These are phyloP conservation scores for Peribatodes rhomboidaria DNA, from an alignment of 2,888 invertebrate genomes.

Conservation along the genomic window DNA sequence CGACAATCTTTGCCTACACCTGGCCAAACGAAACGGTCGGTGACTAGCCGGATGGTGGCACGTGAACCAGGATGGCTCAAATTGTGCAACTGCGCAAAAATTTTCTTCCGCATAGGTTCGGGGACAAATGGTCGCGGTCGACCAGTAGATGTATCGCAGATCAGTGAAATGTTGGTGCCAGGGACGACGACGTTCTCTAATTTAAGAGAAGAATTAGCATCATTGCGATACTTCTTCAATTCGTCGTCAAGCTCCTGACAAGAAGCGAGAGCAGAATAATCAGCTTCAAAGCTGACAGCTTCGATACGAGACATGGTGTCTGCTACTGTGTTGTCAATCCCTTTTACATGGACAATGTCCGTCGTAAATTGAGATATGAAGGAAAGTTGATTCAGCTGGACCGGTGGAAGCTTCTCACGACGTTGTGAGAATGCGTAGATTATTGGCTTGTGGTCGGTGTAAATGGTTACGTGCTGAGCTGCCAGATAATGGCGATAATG, in stretches of 20 bases:
- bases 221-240: background rate
- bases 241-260: constrained; percentile 8
- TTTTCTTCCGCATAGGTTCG: constrained; percentile 11
- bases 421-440: constrained; percentile 6
- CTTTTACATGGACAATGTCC: constrained; percentile 37
- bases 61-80: constrained; percentile 30
- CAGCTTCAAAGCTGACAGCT: constrained; percentile 25
- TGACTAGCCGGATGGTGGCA: constrained; percentile 9
- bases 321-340: constrained; percentile 36
- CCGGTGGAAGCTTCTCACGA: constrained; percentile 32
- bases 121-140: constrained; percentile 31
- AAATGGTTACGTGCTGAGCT: constrained; percentile 14
- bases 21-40: constrained; percentile 26
- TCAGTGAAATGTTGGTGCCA: constrained; percentile 2
- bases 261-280: constrained; percentile 6
- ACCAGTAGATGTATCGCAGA: constrained; percentile 21
- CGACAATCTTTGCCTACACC: constrained; percentile 14
- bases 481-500: constrained; percentile 50
- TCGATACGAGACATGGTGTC: constrained; percentile 47
- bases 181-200: constrained; percentile 7
- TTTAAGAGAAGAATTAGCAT: background rate
- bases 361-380: constrained; percentile 31
- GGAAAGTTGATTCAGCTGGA: constrained; percentile 40
- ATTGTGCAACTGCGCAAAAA: constrained; percentile 22
- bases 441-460: constrained; percentile 45